Conservation (phyloP, 30 jellyfish, hydroid and myxozoan species). For the Aurelia sp. region DNA sequence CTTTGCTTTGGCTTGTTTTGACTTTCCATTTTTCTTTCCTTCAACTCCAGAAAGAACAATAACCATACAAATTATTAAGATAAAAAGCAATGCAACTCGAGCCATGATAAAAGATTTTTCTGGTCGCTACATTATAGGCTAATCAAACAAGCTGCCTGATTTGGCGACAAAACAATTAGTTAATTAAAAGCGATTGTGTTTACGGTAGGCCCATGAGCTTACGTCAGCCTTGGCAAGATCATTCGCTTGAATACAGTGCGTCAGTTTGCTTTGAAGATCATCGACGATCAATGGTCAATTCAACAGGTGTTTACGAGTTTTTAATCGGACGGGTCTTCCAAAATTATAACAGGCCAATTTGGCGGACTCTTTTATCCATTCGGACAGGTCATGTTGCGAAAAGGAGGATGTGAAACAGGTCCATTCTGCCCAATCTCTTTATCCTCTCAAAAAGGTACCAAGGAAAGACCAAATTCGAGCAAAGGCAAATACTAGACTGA, state of each 20-base stretch:
- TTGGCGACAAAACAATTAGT: constrained; percentile 10
- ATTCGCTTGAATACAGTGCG: constrained; percentile 49
- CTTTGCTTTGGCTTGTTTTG: background rate
- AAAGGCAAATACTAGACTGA: too few species aligned
- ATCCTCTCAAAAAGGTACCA: background rate
- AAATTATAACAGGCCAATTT: background rate
- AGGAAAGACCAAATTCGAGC: background rate
- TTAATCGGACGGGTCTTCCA: constrained; percentile 19
- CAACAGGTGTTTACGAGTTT: constrained; percentile 67
- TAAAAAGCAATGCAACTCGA: background rate
- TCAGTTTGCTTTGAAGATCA: constrained; percentile 54
- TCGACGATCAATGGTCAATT: constrained; percentile 63
- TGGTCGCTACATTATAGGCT: background rate
- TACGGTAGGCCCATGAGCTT: constrained; percentile 44
- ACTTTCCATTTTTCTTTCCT: constrained; percentile 28
- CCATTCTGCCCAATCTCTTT: background rate
- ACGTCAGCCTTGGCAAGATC: constrained; percentile 70
- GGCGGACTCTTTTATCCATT: background rate
- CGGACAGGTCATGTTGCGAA: too few species aligned
- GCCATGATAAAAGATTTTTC: background rate
- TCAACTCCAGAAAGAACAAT: background rate
- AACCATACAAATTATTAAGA: constrained; percentile 1
- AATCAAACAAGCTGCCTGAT: constrained; percentile 4
- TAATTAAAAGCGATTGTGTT: constrained; percentile 16
- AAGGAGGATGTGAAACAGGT: background rate